phyloP scores from a whole-genome alignment of 2,888 invertebrate species.

The Acrobasis repandana region DNA sequence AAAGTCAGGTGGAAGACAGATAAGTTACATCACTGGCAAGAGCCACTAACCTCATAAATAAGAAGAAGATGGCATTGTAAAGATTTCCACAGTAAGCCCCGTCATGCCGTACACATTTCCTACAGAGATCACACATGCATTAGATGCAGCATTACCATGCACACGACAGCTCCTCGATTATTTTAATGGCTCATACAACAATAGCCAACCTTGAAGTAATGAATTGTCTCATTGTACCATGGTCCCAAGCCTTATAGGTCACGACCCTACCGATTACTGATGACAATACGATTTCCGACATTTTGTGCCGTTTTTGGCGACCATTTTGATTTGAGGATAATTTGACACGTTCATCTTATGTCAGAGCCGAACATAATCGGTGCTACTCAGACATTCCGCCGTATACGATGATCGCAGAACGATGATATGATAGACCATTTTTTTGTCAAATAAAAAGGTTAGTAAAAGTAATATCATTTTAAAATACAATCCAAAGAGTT shows the following conservation, averaged over 20 bases:
- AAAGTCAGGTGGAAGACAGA: too few species aligned
- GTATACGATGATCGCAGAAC: too few species aligned
- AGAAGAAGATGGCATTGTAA: too few species aligned
- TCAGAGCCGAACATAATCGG: too few species aligned
- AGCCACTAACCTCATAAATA: too few species aligned
- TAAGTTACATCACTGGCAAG: too few species aligned
- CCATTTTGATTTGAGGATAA: constrained; percentile 4
- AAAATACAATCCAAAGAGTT: too few species aligned
- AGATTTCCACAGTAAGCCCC: too few species aligned
- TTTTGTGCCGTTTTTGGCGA: constrained; percentile 38
- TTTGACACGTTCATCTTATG: background rate
- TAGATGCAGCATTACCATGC: constrained; percentile 26
- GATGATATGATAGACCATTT: too few species aligned
- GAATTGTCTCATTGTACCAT: constrained; percentile 71
- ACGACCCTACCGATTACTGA: constrained; percentile 45
- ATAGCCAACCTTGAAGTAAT: constrained; percentile 68
- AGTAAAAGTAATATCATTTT: too few species aligned
- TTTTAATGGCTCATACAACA: constrained; percentile 51
- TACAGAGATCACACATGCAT: constrained; percentile 9
- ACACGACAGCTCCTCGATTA: constrained; percentile 26
- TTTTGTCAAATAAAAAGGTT: too few species aligned
- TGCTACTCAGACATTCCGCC: too few species aligned
- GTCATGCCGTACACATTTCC: constrained; percentile 7
- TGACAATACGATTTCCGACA: constrained; percentile 52
- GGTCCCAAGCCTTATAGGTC: constrained; percentile 65